Evolutionary conservation across 2,888 invertebrate genomes (phyloP).

Genomic region (Dasypolia templi): DNA sequence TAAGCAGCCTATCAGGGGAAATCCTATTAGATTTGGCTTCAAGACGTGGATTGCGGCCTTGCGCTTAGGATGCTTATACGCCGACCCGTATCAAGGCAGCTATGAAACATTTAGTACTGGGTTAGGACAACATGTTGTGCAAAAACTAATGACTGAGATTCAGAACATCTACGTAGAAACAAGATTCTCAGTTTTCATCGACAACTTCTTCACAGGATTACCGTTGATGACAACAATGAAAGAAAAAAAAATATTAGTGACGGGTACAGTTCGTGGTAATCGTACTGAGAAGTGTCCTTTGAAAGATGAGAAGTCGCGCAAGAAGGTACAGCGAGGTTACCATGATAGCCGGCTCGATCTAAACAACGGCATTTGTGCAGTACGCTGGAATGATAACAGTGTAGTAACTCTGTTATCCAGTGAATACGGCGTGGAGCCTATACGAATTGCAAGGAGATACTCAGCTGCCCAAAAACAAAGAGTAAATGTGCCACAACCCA

Average conservation of each 20-base stretch:
- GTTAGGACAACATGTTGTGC: too few species aligned
- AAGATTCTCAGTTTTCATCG: too few species aligned
- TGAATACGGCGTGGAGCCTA: slow-evolving; percentile 6
- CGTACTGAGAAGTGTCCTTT: slow-evolving; percentile 7
- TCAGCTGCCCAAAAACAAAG: slow-evolving; percentile 8
- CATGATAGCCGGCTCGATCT: slow-evolving; percentile 8
- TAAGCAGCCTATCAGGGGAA: too few species aligned
- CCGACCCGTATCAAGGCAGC: too few species aligned
- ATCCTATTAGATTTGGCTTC: too few species aligned
- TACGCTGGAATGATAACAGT: slow-evolving; percentile 6
- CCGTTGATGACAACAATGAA: slow-evolving; percentile 3
- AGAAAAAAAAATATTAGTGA: slow-evolving; percentile 1
- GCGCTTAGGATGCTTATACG: too few species aligned
- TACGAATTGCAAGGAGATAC: slow-evolving; percentile 6
- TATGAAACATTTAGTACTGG: too few species aligned
- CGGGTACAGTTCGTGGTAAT: slow-evolving; percentile 11
- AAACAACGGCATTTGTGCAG: background rate
- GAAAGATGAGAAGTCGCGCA: slow-evolving; percentile 5
- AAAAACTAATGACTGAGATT: too few species aligned
- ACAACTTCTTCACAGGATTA: slow-evolving; percentile 3
- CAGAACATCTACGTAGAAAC: too few species aligned
- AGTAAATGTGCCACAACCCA: slow-evolving; percentile 10
- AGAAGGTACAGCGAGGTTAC: slow-evolving; percentile 3
- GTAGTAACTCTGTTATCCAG: slow-evolving; percentile 2
- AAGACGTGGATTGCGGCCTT: too few species aligned